These are phyloP conservation scores for Mastacembelus armatus DNA, from an alignment of 2,797 vertebrate genomes.

Conservation along the genomic window DNA sequence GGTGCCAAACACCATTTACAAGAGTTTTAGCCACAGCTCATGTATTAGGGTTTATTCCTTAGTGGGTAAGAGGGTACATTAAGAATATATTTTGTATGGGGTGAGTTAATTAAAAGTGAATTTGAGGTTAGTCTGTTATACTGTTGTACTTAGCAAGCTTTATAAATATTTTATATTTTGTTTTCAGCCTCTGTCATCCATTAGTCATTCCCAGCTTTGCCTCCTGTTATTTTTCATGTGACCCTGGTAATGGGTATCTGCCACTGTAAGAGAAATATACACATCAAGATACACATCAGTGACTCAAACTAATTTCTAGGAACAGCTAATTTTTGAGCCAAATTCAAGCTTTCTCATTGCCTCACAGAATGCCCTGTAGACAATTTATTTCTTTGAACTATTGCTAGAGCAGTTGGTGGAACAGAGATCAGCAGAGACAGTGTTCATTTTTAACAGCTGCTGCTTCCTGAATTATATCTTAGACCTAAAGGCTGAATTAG, in stretches of 20 bases:
- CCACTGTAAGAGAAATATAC: conserved; percentile 41
- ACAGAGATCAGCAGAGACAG: conserved; percentile 27
- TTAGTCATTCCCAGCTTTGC: conserved; percentile 34
- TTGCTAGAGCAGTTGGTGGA: conserved; percentile 32
- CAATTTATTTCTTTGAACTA: conserved; percentile 44
- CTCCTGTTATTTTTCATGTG: conserved; percentile 36
- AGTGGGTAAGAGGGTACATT: neutral
- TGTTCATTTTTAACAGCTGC: conserved; percentile 15
- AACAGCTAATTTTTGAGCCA: conserved; percentile 50
- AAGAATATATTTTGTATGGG: conserved; percentile 21
- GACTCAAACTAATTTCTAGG: conserved; percentile 23
- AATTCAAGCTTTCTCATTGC: conserved; percentile 45
- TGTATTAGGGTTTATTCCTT: neutral
- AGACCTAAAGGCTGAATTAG: conserved; percentile 6
- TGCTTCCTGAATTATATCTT: conserved; percentile 1
- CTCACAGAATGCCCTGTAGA: conserved; percentile 25
- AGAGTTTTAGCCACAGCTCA: conserved; percentile 12
- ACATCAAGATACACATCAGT: conserved; percentile 44
- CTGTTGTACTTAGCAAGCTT: conserved; percentile 22
- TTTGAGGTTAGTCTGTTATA: conserved; percentile 33
- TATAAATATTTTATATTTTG: conserved; percentile 44
- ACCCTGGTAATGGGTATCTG: conserved; percentile 42
- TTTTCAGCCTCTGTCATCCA: conserved; percentile 33
- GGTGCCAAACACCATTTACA: conserved; percentile 30
- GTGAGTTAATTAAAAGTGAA: conserved; percentile 41